Evolutionary conservation across 2,888 invertebrate genomes (phyloP), one percentile per base, ranked within the genome.

Genomic region (Pyrochroa serraticornis): DNA sequence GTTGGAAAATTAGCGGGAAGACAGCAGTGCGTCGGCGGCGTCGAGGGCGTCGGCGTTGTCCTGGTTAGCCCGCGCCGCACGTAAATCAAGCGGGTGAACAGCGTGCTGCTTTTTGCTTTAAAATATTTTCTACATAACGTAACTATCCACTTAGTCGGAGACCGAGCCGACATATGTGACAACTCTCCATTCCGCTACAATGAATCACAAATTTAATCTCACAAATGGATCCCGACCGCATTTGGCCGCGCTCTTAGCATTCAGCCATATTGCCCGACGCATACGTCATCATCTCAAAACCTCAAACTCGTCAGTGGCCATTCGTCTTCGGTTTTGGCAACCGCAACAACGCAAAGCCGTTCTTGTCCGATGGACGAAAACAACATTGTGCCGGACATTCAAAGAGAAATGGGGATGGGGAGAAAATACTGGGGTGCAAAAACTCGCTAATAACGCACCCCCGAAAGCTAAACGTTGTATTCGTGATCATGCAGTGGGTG

Each of bases 191-290:
- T 80, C 79, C 80, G 71, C 78, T 76, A 79, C 80, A 75, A 81
- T 81, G 84, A 83, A 84, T 84, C 84, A 84, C 83, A 84, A 84
- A 82, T 82, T 85, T 87, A 88, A 88, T 88, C 84, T 87, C 84
- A 81, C 85, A 86, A 88, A 88, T 87, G 85, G 85, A 82, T 78
- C 77, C 80, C 65, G 80, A 81, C 75, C 75, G 70, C 75, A 75
- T 71, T 48, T 60, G 60, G 62, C 62, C 61, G 58, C 49, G 58
- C 54, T 52, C 48, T 49, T 53, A 34, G 43, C 60, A 42, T 54
- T 64, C 71, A 13, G 76, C 77, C 79, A 79, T 79, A 79, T 79
- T 79, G 79, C 73, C 67, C 64, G 56, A 64, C 70, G 74, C 76
- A 77, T 78, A 70, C 70, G 70, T 71, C 69, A 65, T 61, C 61